Base-by-base conservation (phyloP, 2,888 invertebrate species). In the Lepetodrilus schrolli region DNA sequence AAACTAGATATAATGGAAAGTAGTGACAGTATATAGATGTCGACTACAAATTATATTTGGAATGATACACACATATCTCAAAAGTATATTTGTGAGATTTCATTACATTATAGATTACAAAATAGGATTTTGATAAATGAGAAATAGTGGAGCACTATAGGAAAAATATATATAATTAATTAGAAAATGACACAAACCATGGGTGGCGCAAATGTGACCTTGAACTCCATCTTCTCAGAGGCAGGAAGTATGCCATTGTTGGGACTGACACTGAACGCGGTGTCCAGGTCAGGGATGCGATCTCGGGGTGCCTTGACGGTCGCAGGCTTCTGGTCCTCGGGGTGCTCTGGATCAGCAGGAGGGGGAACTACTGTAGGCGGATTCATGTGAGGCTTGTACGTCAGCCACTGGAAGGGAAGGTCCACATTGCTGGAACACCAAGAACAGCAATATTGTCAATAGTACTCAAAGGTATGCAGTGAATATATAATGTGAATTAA, bases 161-260 rank as follows among this genome's bases (percentile, higher is more conserved):
- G n/a, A n/a, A n/a, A n/a, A n/a, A n/a, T n/a, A n/a, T n/a, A n/a
- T n/a, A n/a, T n/a, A n/a, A n/a, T n/a, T n/a, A n/a, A n/a, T n/a
- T n/a, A n/a, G n/a, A n/a, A n/a, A n/a, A n/a, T n/a, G 4, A 34
- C 17, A 80, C 83, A 78, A 80, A 90, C 90, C 74, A 83, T 78
- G 30, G 88, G 86, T 21, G 90, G 90, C 26, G 90, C 90, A 82
- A 89, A 90, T 0, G 88, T 87, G 7, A 90, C 70, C 66, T 82
- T 83, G 79, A 90, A 90, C 30, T 86, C 83, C 75, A 80, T 80
- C 2, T 75, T 75, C 1, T 71, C 77, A 37, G 81, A 82, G 5
- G 80, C 73, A 5, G 87, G 83, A 48, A 90, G 77, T 17, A 83
- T 74, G 0, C 89, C 89, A 48, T 75, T 82, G 20, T 83, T 82